phyloP scores from a whole-genome alignment of 2,888 invertebrate genomes.

The Epinotia ramella region DNA sequence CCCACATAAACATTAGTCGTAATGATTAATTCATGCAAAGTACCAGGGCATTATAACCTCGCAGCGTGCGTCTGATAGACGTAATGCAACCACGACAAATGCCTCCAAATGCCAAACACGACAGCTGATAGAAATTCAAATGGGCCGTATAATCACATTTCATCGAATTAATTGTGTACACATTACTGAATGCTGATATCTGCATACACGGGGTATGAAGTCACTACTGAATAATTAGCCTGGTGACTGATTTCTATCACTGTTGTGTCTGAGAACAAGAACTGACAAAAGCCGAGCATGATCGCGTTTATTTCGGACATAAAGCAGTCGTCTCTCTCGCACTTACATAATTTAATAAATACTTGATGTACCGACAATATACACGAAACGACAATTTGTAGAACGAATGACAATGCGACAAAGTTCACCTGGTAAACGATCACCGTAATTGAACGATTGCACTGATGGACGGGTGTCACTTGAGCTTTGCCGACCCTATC shows the following conservation, averaged over 20 bases:
- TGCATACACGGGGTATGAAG: conserved; percentile 26
- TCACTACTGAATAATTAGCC: conserved; percentile 34
- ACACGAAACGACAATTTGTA: too few species aligned
- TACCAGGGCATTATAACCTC: conserved; percentile 33
- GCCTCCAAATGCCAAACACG: conserved; percentile 43
- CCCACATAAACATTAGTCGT: conserved; percentile 26
- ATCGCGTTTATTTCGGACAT: too few species aligned
- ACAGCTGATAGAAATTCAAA: conserved; percentile 46
- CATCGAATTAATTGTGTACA: conserved; percentile 42
- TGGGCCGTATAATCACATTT: conserved; percentile 42
- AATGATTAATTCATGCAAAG: conserved; percentile 42
- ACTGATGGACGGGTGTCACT: too few species aligned
- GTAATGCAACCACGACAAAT: conserved; percentile 26
- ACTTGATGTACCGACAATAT: too few species aligned
- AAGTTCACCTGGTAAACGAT: too few species aligned
- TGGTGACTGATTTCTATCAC: background rate
- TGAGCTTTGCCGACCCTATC: too few species aligned
- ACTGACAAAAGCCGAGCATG: background rate
- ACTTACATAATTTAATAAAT: too few species aligned
- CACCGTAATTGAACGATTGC: too few species aligned
- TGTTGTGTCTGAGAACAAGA: background rate
- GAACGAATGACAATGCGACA: too few species aligned
- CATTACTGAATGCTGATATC: conserved; percentile 36
- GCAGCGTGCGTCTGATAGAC: conserved; percentile 35
- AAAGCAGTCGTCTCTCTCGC: too few species aligned